These are phyloP conservation scores for Solenodon paradoxus DNA, from an alignment of 2,113 vertebrate genomes.

Conservation along the genomic window DNA sequence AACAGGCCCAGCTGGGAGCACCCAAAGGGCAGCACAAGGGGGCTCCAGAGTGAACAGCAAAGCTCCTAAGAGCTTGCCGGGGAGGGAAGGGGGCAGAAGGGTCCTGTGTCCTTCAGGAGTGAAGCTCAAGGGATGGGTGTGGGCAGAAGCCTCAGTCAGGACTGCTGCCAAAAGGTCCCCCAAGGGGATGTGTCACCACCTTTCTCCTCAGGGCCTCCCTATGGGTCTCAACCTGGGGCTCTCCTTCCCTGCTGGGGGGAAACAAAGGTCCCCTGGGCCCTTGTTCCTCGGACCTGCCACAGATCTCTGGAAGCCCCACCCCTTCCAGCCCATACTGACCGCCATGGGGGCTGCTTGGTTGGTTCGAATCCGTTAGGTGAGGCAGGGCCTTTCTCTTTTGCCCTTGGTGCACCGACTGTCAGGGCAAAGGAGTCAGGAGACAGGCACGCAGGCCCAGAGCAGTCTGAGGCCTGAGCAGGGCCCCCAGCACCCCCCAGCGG, in stretches of 20 bases:
- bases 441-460: neutral
- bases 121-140: neutral
- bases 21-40: neutral
- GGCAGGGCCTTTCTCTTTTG: neutral
- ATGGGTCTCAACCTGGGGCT: neutral
- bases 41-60: neutral
- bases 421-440: neutral
- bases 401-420: accelerated
- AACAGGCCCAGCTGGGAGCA: neutral
- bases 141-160: neutral
- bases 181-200: too few species aligned
- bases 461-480: neutral
- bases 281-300: too few species aligned
- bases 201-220: neutral
- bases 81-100: neutral
- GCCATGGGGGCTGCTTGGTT: neutral
- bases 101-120: neutral
- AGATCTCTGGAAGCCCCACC: neutral
- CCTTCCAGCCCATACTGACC: neutral
- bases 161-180: neutral
- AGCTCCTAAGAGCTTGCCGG: neutral
- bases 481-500: neutral
- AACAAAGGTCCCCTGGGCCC: conserved; percentile 18
- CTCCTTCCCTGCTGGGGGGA: neutral
- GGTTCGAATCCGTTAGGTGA: neutral